A percentile compares a stretch with the other conserved stretches of the same genome.
These are phyloP conservation scores for Dufourea novaeangliae DNA, from an alignment of 1,140 invertebrate species.

Conservation along the genomic window DNA sequence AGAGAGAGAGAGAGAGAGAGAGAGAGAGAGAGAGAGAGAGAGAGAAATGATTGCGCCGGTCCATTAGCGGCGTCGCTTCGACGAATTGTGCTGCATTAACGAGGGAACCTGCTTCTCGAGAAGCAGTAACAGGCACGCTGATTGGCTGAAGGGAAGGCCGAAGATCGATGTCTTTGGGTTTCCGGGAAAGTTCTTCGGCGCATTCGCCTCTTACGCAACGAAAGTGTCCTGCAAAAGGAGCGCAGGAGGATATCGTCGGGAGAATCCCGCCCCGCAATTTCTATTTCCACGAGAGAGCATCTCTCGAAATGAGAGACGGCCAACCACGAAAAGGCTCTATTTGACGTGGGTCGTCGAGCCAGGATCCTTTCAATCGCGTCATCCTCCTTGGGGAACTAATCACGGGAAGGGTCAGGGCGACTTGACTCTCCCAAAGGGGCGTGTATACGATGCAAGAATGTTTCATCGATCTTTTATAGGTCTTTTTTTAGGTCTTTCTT, in stretches of 20 bases:
- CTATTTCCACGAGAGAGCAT: slow-evolving; percentile 22
- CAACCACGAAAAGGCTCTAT: not conserved
- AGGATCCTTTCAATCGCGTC: slow-evolving; percentile 22
- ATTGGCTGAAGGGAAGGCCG: slow-evolving; percentile 70
- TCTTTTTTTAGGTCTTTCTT: too few species aligned
- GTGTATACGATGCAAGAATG: not conserved
- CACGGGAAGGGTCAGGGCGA: not conserved
- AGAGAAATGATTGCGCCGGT: slow-evolving; percentile 71
- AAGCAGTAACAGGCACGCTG: slow-evolving; percentile 58
- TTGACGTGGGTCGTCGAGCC: not conserved
- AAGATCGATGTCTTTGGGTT: slow-evolving; percentile 71
- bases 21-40: slow-evolving; percentile 52
- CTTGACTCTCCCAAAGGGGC: not conserved
- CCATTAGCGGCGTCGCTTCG: slow-evolving; percentile 72
- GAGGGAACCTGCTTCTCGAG: slow-evolving; percentile 62
- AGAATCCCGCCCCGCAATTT: slow-evolving; percentile 29
- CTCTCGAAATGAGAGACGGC: slow-evolving; percentile 38
- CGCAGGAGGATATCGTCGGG: not conserved
- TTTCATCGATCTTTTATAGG: not conserved
- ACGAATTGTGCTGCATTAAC: slow-evolving; percentile 72
- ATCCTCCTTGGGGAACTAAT: slow-evolving; percentile 30
- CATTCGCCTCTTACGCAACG: slow-evolving; percentile 53
- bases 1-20: slow-evolving; percentile 50
- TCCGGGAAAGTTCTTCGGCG: slow-evolving; percentile 51
- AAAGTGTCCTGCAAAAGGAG: slow-evolving; percentile 43